Percentiles rank a stretch among this genome's conserved stretches.
Conservation (phyloP, 2,888 invertebrate species). For the Troilus luridus region DNA sequence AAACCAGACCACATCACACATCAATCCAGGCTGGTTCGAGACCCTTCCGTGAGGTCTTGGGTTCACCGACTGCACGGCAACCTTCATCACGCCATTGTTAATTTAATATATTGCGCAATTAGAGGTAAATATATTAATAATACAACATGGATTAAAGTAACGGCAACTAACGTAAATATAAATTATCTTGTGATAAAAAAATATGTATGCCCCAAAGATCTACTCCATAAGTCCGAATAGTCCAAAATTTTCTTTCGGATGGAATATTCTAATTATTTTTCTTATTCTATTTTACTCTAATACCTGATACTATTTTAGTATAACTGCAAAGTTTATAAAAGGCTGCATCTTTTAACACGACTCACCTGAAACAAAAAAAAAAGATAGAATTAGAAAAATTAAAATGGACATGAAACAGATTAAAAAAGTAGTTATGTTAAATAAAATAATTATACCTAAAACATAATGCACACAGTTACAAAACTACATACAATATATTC, state of each 20-base stretch:
- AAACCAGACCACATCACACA: background rate
- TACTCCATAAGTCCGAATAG: no score
- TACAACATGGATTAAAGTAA: no score
- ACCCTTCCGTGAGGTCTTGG: background rate
- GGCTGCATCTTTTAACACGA: background rate
- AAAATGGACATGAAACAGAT: no score
- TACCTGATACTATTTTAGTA: background rate
- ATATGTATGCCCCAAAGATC: no score
- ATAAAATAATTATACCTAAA: background rate
- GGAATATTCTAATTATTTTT: no score
- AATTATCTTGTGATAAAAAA: no score
- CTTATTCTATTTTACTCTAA: background rate
- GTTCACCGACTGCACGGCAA: background rate
- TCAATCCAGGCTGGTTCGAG: background rate
- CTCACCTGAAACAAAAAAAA: background rate
- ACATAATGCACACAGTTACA: background rate
- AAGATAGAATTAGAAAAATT: no score
- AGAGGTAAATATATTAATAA: background rate
- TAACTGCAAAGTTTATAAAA: background rate
- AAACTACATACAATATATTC: no score
- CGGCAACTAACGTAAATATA: no score
- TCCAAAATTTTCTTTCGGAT: no score
- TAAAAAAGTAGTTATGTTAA: background rate
- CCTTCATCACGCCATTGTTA: background rate
- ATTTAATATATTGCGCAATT: background rate